These are phyloP conservation scores for Merops nubicus DNA, from an alignment of 2,113 vertebrate species.

Conservation along the genomic window DNA sequence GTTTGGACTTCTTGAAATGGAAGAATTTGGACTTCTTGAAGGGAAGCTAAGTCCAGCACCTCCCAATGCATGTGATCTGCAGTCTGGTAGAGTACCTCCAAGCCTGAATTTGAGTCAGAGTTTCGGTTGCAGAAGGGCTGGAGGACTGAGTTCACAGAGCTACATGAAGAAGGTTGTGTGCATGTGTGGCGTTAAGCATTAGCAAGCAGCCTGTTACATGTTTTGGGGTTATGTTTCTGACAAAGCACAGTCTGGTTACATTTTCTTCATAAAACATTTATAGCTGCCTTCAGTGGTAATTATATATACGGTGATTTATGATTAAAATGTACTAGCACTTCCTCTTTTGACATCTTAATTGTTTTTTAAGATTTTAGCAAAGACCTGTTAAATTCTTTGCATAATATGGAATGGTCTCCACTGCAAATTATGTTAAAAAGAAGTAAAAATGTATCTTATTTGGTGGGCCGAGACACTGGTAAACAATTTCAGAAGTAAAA, in stretches of 20 bases:
- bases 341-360: slow-evolving; percentile 76
- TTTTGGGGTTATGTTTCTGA: slow-evolving; percentile 68
- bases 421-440: slow-evolving; percentile 61
- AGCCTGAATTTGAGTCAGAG: neutral
- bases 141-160: slow-evolving; percentile 35
- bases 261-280: slow-evolving; percentile 75
- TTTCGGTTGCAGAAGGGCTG: slow-evolving; percentile 54
- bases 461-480: slow-evolving; percentile 33
- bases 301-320: slow-evolving; percentile 75
- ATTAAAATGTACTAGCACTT: slow-evolving; percentile 67
- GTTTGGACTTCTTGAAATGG: neutral
- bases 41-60: neutral
- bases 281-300: slow-evolving; percentile 72
- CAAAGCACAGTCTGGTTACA: slow-evolving; percentile 62
- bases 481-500: slow-evolving; percentile 38
- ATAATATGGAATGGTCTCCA: slow-evolving; percentile 54
- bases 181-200: slow-evolving; percentile 59
- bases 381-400: slow-evolving; percentile 72
- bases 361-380: slow-evolving; percentile 72
- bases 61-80: neutral
- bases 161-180: slow-evolving; percentile 29
- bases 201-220: slow-evolving; percentile 61
- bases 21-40: neutral
- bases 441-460: slow-evolving; percentile 41
- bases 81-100: neutral